phyloP scores from a whole-genome alignment of 2,888 invertebrate genomes.

The Cremastinae sp. region DNA sequence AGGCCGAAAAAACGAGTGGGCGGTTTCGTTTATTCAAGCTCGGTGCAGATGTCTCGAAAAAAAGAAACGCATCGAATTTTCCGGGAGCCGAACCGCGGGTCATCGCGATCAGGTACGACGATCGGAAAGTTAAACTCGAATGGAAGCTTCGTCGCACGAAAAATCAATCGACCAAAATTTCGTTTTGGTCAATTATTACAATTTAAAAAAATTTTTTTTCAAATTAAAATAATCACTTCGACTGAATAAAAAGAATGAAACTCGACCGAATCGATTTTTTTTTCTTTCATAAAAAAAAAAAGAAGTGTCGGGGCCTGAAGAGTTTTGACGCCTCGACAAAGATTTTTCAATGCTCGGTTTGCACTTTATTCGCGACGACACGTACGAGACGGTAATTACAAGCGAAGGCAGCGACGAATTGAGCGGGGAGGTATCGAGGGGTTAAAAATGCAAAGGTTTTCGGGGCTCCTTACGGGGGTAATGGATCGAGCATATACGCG shows the following conservation, averaged over 20 bases:
- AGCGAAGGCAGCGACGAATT: conserved; percentile 22
- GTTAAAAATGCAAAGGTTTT: conserved; percentile 64
- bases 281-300: no score
- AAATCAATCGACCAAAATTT: no score
- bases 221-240: no score
- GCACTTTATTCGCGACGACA: conserved; percentile 22
- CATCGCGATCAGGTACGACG: conserved; percentile 13
- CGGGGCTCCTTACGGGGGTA: conserved; percentile 67
- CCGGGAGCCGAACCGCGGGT: conserved; percentile 44
- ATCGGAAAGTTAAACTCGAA: no score
- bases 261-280: no score
- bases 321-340: no score
- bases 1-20: conserved; percentile 54
- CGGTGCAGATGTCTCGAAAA: conserved; percentile 66
- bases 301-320: no score
- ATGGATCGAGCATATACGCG: conserved; percentile 48
- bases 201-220: no score
- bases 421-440: conserved; percentile 57
- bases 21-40: conserved; percentile 74
- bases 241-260: no score
- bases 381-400: conserved; percentile 36
- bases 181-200: no score
- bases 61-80: conserved; percentile 49
- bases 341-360: no score
- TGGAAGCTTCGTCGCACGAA: no score